These are phyloP conservation scores for Scaptomyza graminum DNA, from an alignment of 1,140 invertebrate genomes.

Conservation along the genomic window DNA sequence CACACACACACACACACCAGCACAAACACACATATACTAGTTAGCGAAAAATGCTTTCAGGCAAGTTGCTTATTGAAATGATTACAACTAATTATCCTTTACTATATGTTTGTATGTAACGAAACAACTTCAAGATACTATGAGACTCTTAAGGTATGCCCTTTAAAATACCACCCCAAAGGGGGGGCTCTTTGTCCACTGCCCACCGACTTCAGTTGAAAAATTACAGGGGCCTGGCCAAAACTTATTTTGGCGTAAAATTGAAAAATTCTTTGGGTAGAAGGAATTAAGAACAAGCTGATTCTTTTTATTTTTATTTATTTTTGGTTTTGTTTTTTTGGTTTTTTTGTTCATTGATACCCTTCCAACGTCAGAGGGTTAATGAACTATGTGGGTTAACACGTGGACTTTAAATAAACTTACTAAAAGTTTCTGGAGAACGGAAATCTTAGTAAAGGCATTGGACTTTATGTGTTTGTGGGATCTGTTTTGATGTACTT, in stretches of 20 bases:
- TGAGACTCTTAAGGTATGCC: not conserved
- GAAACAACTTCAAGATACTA: not conserved
- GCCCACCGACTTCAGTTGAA: slow-evolving; percentile 53
- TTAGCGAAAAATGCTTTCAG: not conserved
- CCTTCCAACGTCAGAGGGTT: not conserved
- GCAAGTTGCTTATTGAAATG: slow-evolving; percentile 48
- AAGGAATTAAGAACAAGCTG: slow-evolving; percentile 78
- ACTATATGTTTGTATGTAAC: not conserved
- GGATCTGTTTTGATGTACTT: no score
- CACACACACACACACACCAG: slow-evolving; percentile 18
- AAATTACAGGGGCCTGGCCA: slow-evolving; percentile 75
- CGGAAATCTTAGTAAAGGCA: no score
- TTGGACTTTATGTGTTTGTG: no score
- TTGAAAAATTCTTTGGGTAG: slow-evolving; percentile 82
- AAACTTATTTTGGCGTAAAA: slow-evolving; percentile 84
- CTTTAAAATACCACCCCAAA: not conserved
- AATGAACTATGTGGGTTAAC: no score
- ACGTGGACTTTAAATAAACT: no score
- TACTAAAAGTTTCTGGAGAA: no score
- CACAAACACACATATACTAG: not conserved
- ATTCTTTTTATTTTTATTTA: slow-evolving; percentile 47
- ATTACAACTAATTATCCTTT: slow-evolving; percentile 65
- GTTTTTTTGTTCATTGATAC: not conserved
- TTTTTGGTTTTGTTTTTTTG: not conserved
- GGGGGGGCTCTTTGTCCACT: not conserved